Percentiles rank a stretch among this genome's conserved stretches.
Evolutionary conservation across 2,888 invertebrate genomes (phyloP).

Genomic region (Limnephilus auricula): DNA sequence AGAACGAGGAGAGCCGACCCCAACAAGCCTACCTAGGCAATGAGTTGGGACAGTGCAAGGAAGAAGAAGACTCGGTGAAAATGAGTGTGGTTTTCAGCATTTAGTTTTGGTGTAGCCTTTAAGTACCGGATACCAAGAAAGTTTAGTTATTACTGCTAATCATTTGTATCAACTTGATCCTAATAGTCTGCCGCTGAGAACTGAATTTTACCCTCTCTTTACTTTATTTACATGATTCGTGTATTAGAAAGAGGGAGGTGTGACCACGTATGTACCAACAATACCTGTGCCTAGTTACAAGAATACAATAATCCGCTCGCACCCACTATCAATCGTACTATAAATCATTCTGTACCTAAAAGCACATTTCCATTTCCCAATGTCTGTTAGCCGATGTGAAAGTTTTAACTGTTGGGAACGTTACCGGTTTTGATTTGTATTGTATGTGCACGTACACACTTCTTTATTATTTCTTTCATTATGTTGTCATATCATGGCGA

Average conservation of each 20-base stretch:
- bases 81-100: too few species aligned
- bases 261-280: background rate
- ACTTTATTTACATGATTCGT: background rate
- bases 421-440: constrained; percentile 53
- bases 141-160: background rate
- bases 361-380: constrained; percentile 32
- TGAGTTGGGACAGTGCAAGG: too few species aligned
- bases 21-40: too few species aligned
- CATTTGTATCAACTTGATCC: background rate
- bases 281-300: background rate
- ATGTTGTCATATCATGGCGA: background rate
- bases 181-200: background rate
- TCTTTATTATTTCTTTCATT: constrained; percentile 17
- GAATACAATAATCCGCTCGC: background rate
- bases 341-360: constrained; percentile 6
- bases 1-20: too few species aligned
- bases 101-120: too few species aligned
- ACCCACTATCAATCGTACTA: background rate
- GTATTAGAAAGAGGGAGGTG: background rate
- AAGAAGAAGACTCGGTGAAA: too few species aligned
- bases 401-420: constrained; percentile 46
- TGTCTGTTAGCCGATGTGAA: constrained; percentile 41
- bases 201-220: background rate
- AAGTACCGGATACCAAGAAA: too few species aligned
- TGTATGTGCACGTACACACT: constrained; percentile 4